Conservation (phyloP, 2,888 invertebrate genomes). For the Melitaea athalia region DNA sequence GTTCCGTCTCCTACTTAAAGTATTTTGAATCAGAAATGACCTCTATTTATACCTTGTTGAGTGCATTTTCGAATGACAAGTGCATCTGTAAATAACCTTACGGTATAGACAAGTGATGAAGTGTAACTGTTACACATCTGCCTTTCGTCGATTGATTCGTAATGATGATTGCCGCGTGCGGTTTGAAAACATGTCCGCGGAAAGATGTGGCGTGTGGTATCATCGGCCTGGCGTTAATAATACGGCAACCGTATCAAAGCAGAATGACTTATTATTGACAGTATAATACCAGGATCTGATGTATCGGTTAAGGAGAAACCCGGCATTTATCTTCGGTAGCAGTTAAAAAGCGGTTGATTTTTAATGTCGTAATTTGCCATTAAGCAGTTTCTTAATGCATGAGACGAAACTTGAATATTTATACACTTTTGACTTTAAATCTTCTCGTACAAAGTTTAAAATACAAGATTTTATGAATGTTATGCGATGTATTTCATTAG, state of each 20-base stretch:
- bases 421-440: conserved; percentile 1
- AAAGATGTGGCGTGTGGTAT: conserved; percentile 61
- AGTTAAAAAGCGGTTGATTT: conserved; percentile 42
- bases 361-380: conserved; percentile 46
- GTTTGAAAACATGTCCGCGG: conserved; percentile 62
- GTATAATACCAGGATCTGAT: conserved; percentile 54
- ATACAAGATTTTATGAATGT: not conserved
- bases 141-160: conserved; percentile 61
- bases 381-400: conserved; percentile 20
- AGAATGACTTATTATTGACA: conserved; percentile 65
- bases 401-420: conserved; percentile 1
- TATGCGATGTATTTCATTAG: not conserved
- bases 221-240: conserved; percentile 70
- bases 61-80: conserved; percentile 19
- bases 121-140: conserved; percentile 76
- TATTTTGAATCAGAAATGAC: conserved; percentile 40
- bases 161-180: conserved; percentile 66
- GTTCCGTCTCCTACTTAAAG: conserved; percentile 45
- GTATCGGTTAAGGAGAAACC: conserved; percentile 43
- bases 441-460: not conserved
- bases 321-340: conserved; percentile 48
- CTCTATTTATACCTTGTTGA: conserved; percentile 39
- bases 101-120: conserved; percentile 54
- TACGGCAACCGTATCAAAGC: conserved; percentile 57
- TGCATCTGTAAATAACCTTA: conserved; percentile 21